These are phyloP conservation scores for Xestia rhomboidea DNA, from an alignment of 2,888 invertebrate species.

Conservation along the genomic window DNA sequence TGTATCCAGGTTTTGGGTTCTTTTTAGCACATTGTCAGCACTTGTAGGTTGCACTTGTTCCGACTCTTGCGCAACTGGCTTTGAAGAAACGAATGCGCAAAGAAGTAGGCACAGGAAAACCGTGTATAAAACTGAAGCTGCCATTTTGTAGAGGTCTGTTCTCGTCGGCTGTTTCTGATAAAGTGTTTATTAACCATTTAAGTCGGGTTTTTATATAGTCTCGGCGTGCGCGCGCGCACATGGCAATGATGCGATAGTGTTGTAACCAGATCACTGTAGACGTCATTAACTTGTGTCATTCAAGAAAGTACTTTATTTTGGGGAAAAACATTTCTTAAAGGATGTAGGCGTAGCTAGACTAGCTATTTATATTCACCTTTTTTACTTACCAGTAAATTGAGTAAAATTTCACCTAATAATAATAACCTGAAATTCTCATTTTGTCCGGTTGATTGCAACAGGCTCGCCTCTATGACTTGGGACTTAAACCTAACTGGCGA, in stretches of 20 bases:
- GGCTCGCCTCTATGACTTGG: background rate
- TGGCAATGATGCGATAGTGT: background rate
- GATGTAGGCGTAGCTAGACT: background rate
- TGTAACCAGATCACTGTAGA: background rate
- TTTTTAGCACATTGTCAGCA: constrained; percentile 19
- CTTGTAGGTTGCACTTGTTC: background rate
- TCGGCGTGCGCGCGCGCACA: background rate
- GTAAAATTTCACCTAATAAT: background rate
- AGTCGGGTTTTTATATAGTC: constrained; percentile 20
- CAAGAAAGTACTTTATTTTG: background rate
- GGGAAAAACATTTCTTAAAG: background rate
- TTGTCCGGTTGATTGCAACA: background rate
- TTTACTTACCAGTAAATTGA: background rate
- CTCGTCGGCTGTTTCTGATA: background rate
- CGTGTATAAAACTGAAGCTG: constrained; percentile 13
- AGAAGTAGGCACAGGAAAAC: constrained; percentile 35
- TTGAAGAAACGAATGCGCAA: constrained; percentile 26
- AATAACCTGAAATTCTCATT: background rate
- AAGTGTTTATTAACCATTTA: background rate
- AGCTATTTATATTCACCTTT: constrained; percentile 6
- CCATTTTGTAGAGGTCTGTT: constrained; percentile 40
- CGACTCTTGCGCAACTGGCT: constrained; percentile 22
- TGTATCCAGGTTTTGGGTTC: background rate
- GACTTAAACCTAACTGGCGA: background rate
- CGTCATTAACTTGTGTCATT: constrained; percentile 39